Evolutionary conservation across 2,113 vertebrate species (phyloP).

Genomic region (Gymnarchus niloticus): DNA sequence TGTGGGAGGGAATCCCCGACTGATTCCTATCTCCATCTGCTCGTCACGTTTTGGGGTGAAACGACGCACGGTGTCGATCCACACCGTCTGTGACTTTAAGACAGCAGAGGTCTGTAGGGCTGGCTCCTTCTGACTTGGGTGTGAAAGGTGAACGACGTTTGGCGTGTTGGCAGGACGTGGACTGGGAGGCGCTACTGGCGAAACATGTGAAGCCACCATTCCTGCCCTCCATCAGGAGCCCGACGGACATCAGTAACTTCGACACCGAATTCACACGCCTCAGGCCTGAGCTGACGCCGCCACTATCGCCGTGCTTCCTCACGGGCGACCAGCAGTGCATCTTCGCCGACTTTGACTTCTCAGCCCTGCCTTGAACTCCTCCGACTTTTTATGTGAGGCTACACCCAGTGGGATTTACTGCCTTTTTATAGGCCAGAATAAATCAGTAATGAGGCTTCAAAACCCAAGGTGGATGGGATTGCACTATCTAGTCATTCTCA

Average conservation of each 20-base stretch:
- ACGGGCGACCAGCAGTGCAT: slow-evolving; percentile 67
- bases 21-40: too few species aligned
- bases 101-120: background rate
- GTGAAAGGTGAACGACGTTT: background rate
- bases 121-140: too few species aligned
- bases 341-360: slow-evolving; percentile 84
- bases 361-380: slow-evolving; percentile 55
- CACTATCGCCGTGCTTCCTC: slow-evolving; percentile 56
- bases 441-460: slow-evolving; percentile 4
- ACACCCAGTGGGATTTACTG: background rate
- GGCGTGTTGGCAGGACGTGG: slow-evolving; percentile 57
- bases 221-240: slow-evolving; percentile 67
- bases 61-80: background rate
- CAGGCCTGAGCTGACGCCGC: slow-evolving; percentile 73
- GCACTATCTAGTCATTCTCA: background rate
- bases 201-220: slow-evolving; percentile 72
- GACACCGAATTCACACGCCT: slow-evolving; percentile 83
- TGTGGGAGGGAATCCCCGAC: too few species aligned
- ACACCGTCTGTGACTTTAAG: background rate
- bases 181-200: slow-evolving; percentile 81
- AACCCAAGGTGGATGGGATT: background rate
- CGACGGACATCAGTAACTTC: slow-evolving; percentile 75
- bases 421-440: background rate
- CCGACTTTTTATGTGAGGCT: background rate
- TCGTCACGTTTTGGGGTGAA: background rate